Evolutionary conservation across 1,140 invertebrate species (phyloP).

Genomic region (Ladona fulva): DNA sequence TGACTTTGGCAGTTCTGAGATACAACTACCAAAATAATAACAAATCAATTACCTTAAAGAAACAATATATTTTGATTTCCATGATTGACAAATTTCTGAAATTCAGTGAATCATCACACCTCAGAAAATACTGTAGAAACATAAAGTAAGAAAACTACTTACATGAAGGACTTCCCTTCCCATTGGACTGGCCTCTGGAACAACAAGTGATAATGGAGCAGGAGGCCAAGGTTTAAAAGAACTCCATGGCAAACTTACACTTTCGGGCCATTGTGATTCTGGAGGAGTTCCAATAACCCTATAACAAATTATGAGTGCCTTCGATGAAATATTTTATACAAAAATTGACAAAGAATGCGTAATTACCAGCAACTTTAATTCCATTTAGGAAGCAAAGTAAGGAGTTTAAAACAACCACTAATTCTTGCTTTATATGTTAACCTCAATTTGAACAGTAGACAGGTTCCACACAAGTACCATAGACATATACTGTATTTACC

Average conservation of each 20-base stretch:
- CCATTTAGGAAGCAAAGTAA: too few relatives aligned
- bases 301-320: conserved; percentile 22
- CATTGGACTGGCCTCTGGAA: conserved; percentile 33
- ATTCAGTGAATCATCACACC: too few relatives aligned
- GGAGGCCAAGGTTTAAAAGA: conserved; percentile 41
- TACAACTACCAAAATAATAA: too few relatives aligned
- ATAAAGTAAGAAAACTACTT: too few relatives aligned
- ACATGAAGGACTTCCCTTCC: not conserved
- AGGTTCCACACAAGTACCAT: too few relatives aligned
- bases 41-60: too few relatives aligned
- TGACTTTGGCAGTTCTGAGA: too few relatives aligned
- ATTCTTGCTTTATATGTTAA: not conserved
- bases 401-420: too few relatives aligned
- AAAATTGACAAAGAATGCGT: conserved; percentile 11
- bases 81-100: too few relatives aligned
- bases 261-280: conserved; percentile 47
- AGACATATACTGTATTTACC: too few relatives aligned
- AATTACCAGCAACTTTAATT: conserved; percentile 14
- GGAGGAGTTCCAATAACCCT: conserved; percentile 49
- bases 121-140: too few relatives aligned
- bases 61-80: too few relatives aligned
- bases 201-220: conserved; percentile 37
- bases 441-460: not conserved
- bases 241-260: conserved; percentile 44
- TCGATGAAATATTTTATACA: conserved; percentile 13